These are phyloP conservation scores for Poeciliopsis turneri DNA, from an alignment of 2,797 vertebrate genomes.

Conservation along the genomic window DNA sequence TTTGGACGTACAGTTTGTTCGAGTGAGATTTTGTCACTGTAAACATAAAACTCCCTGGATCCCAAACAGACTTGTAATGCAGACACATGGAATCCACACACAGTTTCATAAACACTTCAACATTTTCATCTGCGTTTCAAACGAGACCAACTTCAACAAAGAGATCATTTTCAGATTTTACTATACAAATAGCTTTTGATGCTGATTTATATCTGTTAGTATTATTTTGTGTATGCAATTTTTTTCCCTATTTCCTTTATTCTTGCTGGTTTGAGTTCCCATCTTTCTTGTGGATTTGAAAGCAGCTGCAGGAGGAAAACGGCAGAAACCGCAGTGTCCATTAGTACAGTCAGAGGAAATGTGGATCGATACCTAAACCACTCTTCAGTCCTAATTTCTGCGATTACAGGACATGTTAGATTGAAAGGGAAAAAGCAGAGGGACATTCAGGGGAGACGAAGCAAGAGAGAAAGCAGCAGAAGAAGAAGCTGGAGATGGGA, in stretches of 20 bases:
- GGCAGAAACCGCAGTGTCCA: constrained; percentile 54
- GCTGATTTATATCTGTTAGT: not conserved
- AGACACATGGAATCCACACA: not conserved
- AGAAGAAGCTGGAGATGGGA: constrained; percentile 19
- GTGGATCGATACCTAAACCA: constrained; percentile 55
- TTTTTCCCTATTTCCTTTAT: constrained; percentile 11
- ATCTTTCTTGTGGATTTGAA: constrained; percentile 54
- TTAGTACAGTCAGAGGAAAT: constrained; percentile 63
- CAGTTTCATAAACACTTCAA: not conserved
- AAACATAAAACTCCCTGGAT: not conserved
- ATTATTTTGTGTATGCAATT: constrained; percentile 1
- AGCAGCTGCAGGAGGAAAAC: constrained; percentile 55
- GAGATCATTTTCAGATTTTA: not conserved
- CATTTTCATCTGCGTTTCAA: not conserved
- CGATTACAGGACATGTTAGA: constrained; percentile 56
- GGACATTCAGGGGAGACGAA: not conserved
- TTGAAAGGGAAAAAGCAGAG: constrained; percentile 31
- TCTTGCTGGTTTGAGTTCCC: constrained; percentile 19
- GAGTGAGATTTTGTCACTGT: not conserved
- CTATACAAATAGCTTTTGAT: not conserved
- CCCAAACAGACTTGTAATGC: not conserved
- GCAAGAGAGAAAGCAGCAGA: constrained; percentile 19
- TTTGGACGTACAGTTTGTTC: not conserved
- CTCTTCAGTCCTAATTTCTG: constrained; percentile 54
- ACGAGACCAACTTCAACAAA: not conserved